Evolutionary conservation across 2,113 vertebrate species (phyloP), one percentile per base, ranked within the genome.

Genomic region (Caretta caretta): DNA sequence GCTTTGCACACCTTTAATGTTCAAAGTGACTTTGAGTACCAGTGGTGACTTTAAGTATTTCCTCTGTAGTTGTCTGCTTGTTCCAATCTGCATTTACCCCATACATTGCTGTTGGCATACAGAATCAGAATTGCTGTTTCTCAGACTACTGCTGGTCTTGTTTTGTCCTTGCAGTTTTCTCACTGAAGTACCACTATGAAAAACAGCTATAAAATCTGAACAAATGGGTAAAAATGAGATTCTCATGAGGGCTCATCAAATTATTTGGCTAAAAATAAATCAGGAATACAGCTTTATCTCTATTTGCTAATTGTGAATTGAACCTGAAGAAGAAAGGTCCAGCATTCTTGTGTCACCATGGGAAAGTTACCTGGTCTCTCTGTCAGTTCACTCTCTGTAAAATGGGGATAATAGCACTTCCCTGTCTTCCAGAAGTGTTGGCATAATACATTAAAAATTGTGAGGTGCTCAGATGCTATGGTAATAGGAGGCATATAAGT

Each of bases 381-480:
- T 93, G 82, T 91, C 79, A 48, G 27, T 85, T 92, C 48, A 31
- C 89, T 38, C 78, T 86, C 80, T 76, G 42, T 62, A 84, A 93
- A 82, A 92, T 69, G 17, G 16, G 16, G 35, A 69, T 69, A 10
- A 10, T 31, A 80, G 35, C 22, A 49, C 42, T 86, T 95, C 48
- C 62, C 25, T 29, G 83, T 72, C 93, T 94, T 35, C 62, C 1
- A 13, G 46, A 54, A 87, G 56, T 78, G 90, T 46, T 94, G 38
- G 46, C 49, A 96, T n/a, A 69, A 69, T 69, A n/a, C 86, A 92
- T n/a, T 12, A 84, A n/a, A 25, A 57, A 53, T 19, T 53, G 46
- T 80, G 78, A 94, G 93, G 83, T 65, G 78, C 46, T 94, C 86
- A 25, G 17, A 72, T 94, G 89, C 72, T 31, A 90, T 92, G 87